phyloP scores from a whole-genome alignment of 2,888 invertebrate species.

The Exephanes ischioxanthus region DNA sequence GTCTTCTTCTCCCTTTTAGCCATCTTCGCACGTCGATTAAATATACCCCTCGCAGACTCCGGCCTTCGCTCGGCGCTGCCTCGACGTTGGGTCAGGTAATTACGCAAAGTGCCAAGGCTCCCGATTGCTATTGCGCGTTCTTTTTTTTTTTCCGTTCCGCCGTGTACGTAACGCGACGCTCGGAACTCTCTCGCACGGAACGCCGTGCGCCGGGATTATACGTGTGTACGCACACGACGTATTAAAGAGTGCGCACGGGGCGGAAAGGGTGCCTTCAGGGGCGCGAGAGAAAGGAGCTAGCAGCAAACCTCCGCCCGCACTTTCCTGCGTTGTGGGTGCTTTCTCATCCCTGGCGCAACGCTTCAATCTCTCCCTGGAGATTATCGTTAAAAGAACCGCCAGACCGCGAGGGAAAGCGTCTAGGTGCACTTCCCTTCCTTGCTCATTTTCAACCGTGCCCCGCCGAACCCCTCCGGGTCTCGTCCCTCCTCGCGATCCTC shows the following conservation, averaged over 20 bases:
- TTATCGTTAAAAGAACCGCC: slow-evolving; percentile 63
- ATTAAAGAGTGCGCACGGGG: slow-evolving; percentile 42
- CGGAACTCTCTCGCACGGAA: slow-evolving; percentile 29
- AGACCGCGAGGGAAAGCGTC: slow-evolving; percentile 65
- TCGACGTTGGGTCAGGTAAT: slow-evolving; percentile 73
- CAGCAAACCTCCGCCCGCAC: slow-evolving; percentile 25
- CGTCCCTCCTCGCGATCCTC: background rate
- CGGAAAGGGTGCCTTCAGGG: slow-evolving; percentile 41
- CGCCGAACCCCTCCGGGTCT: background rate
- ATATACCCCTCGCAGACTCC: slow-evolving; percentile 65
- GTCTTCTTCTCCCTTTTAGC: slow-evolving; percentile 23
- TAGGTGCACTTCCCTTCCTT: slow-evolving; percentile 43
- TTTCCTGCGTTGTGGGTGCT: slow-evolving; percentile 33
- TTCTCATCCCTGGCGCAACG: slow-evolving; percentile 41
- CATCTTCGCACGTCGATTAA: slow-evolving; percentile 73
- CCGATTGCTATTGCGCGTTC: slow-evolving; percentile 74
- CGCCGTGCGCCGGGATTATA: background rate
- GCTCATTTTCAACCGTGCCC: slow-evolving; percentile 12
- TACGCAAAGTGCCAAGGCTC: slow-evolving; percentile 80
- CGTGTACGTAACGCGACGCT: slow-evolving; percentile 25
- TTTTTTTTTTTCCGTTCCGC: slow-evolving; percentile 74
- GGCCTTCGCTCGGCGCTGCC: slow-evolving; percentile 25
- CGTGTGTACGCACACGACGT: slow-evolving; percentile 28
- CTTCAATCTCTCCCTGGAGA: slow-evolving; percentile 62
- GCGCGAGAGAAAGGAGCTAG: slow-evolving; percentile 47